Evolutionary conservation across 2,888 invertebrate species (phyloP).

Genomic region (Sympetrum striolatum): DNA sequence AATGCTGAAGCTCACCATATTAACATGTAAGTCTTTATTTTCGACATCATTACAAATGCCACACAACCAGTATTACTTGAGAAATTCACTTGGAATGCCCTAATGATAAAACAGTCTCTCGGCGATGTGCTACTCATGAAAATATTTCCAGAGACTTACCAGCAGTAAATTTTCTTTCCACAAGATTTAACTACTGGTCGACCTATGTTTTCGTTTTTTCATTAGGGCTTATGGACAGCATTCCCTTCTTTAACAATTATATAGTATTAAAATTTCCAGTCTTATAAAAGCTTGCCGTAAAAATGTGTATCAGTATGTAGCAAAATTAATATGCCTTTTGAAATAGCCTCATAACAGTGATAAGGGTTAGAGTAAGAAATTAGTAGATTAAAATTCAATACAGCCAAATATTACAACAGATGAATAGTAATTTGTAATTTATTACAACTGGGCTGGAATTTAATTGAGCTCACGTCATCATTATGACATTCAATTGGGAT

Average conservation of each 20-base stretch:
- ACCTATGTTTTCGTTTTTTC: not conserved
- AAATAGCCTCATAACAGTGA: slow-evolving; percentile 32
- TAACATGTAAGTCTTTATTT: slow-evolving; percentile 23
- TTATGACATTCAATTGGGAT: not conserved
- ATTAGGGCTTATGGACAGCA: slow-evolving; percentile 32
- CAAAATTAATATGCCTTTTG: slow-evolving; percentile 39
- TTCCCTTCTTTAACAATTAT: slow-evolving; percentile 23
- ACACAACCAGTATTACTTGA: slow-evolving; percentile 34
- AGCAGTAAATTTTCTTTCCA: not conserved
- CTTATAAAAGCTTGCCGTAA: slow-evolving; percentile 43
- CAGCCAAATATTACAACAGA: slow-evolving; percentile 31
- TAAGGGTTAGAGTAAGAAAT: slow-evolving; percentile 34
- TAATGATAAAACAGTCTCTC: slow-evolving; percentile 33
- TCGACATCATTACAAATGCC: slow-evolving; percentile 37
- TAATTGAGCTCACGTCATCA: slow-evolving; percentile 40
- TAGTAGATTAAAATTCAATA: slow-evolving; percentile 26
- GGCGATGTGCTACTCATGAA: slow-evolving; percentile 23
- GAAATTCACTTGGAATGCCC: slow-evolving; percentile 26
- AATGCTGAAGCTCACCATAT: slow-evolving; percentile 12
- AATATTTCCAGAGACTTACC: slow-evolving; percentile 29
- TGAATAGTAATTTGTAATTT: slow-evolving; percentile 27
- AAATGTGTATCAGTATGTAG: slow-evolving; percentile 39
- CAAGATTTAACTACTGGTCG: not conserved
- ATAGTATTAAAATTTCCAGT: slow-evolving; percentile 42
- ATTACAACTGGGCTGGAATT: slow-evolving; percentile 37